phyloP scores from a whole-genome alignment of 2,888 invertebrate species.

The Dyspetes luteomarginatus region DNA sequence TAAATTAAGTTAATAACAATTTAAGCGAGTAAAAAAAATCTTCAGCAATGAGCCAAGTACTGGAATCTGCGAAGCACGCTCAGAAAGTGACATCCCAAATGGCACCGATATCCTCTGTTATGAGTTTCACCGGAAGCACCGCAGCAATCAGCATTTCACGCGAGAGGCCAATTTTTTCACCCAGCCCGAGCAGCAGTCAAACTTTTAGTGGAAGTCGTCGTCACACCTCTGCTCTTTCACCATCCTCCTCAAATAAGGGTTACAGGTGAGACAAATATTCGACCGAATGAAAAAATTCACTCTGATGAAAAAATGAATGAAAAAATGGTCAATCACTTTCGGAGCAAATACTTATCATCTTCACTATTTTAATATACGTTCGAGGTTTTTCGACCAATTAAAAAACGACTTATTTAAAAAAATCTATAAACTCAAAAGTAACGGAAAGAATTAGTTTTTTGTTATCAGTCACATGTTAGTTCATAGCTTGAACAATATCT shows the following conservation, averaged over 20 bases:
- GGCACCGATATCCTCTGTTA: constrained; percentile 64
- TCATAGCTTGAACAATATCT: too few species aligned
- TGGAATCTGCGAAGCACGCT: constrained; percentile 70
- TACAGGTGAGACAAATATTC: constrained; percentile 52
- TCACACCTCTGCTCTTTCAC: constrained; percentile 37
- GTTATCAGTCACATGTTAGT: too few species aligned
- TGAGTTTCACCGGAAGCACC: constrained; percentile 67
- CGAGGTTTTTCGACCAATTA: too few species aligned
- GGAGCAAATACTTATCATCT: too few species aligned
- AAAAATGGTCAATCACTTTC: too few species aligned
- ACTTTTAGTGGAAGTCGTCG: constrained; percentile 67
- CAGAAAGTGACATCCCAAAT: constrained; percentile 66
- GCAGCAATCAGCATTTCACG: constrained; percentile 43
- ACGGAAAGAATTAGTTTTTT: too few species aligned
- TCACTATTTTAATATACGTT: too few species aligned
- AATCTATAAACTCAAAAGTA: too few species aligned
- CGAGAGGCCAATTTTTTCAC: constrained; percentile 59
- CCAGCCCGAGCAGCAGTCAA: constrained; percentile 65
- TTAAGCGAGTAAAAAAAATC: not conserved
- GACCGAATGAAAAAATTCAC: too few species aligned
- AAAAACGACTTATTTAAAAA: too few species aligned
- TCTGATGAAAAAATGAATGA: too few species aligned
- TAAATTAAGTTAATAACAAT: constrained; percentile 67
- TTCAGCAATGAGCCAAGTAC: constrained; percentile 67
- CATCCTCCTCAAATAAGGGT: constrained; percentile 34